phyloP scores from a whole-genome alignment of 1,140 invertebrate species.

The Dendroctonus valens region DNA sequence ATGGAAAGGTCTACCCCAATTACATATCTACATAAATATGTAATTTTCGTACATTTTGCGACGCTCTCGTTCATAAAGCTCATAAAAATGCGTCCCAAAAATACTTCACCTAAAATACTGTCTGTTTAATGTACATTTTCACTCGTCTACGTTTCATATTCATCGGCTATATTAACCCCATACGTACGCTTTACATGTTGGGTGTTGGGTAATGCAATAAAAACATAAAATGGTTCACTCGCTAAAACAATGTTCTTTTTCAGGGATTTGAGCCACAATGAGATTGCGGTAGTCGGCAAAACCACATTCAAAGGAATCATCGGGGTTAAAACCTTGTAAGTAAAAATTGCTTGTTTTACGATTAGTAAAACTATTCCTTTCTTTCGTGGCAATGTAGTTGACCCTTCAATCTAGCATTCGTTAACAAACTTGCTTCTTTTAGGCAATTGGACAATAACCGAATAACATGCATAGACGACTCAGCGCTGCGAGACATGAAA shows the following conservation, averaged over 20 bases:
- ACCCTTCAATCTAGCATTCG: too few species aligned
- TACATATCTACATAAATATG: too few species aligned
- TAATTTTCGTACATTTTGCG: too few species aligned
- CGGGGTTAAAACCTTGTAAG: conserved; percentile 46
- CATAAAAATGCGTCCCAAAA: too few species aligned
- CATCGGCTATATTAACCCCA: not conserved
- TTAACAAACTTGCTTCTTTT: conserved; percentile 45
- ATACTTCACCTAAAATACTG: too few species aligned
- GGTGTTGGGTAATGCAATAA: conserved; percentile 10
- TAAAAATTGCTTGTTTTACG: conserved; percentile 6
- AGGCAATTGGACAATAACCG: conserved; percentile 93
- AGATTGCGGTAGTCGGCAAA: conserved; percentile 81
- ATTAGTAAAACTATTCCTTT: too few species aligned
- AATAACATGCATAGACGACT: conserved; percentile 89
- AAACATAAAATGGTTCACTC: not conserved
- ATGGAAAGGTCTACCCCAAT: too few species aligned
- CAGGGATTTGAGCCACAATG: conserved; percentile 94
- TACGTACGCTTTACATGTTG: not conserved
- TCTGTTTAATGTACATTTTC: not conserved
- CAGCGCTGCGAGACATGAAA: conserved; percentile 76
- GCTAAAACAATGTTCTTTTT: conserved; percentile 49
- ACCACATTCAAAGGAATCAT: conserved; percentile 84
- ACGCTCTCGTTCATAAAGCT: too few species aligned
- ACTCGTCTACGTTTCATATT: not conserved
- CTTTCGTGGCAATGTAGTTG: too few species aligned